Base-by-base conservation (phyloP, 1,140 invertebrate genomes). In the Ceratoteleas bidentatus region DNA sequence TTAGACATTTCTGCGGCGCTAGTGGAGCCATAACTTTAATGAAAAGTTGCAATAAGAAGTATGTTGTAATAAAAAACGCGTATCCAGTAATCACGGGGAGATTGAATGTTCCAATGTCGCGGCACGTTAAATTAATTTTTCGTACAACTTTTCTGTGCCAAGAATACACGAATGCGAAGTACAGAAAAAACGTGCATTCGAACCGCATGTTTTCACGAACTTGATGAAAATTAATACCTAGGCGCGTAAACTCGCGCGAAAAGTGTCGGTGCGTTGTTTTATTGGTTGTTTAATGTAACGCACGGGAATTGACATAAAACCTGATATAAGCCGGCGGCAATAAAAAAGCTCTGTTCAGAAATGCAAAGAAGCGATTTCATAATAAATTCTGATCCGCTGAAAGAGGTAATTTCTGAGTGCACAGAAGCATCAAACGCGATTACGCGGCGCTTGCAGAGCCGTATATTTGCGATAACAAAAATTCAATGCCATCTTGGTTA, bases 361-460 rank as follows among this genome's bases (percentile, higher is more conserved):
- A 69, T 68, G 40, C 40, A 65, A 68, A 69, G 47, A 68, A 69
- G 53, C 66, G 61, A 72, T 72, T 81, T 76, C 45, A 81, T 81
- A 75, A 75, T 75, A 81, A 85, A 83, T 81, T 81, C 50, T 80
- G 76, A 79, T 75, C 72, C 75, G 56, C 66, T 78, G 78, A 83
- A 84, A 83, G 75, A 84, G 75, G 78, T 86, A 85, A 86, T 86
- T 86, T 86, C 74, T 83, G 75, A 83, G 68, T 77, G 73, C 85
- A 81, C 60, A 73, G 74, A 75, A 61, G 80, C 80, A 81, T 84
- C 80, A 85, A 86, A 86, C 79, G 70, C 77, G 85, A 86, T 86
- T 86, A 85, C 76, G 65, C 64, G 68, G 62, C 72, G 75, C 75
- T 64, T 61, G 49, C 49, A 52, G 45, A 77, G 73, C 72, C 81